Evolutionary conservation across 2,113 vertebrate genomes (phyloP), one percentile per base, ranked within the genome.

Genomic region (Scomber scombrus): DNA sequence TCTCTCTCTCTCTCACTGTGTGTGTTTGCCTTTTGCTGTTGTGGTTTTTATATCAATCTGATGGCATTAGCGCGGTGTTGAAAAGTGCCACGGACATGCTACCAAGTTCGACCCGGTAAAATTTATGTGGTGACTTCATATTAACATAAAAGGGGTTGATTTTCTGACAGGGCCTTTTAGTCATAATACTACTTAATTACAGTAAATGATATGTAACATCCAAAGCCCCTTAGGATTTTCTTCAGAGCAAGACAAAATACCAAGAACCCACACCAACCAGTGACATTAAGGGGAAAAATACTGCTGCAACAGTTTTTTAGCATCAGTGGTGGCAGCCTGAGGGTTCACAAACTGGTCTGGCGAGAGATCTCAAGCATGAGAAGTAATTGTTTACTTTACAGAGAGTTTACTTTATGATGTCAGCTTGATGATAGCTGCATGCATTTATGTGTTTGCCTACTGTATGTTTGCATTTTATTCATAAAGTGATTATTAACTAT

Each of bases 251-350:
- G 26, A 45, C 18, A 40, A 18, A 68, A 43, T 16, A 15, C 5
- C 2, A 29, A 47, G 57, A 50, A 26, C 3, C 29, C 5, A 3
- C 61, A 16, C 3, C 5, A 40, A 46, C 40, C 66, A n/a, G 26
- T 1, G 54, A 34, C 61, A 68, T 2, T 0, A 73, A 73, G 68
- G 70, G 43, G 43, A 56, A 51, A 71, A 50, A 71, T 60, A 78
- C 64, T 29, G 63, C 21, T 26, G 40, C 51, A 23, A 23, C 19
- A 43, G 43, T 65, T 26, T 21, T 29, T 19, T 5, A 43, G 50
- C 46, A 13, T 47, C 57, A 1, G 34, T 64, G 56, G 61, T 66
- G 52, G 61, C 55, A 69, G 78, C 83, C 62, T 19, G 4, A 65
- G 75, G 65, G 52, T 49, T 45, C 26, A 40, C 64, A 43, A 57